phyloP scores from a whole-genome alignment of 2,113 vertebrate genomes.

The Bufo gargarizans region DNA sequence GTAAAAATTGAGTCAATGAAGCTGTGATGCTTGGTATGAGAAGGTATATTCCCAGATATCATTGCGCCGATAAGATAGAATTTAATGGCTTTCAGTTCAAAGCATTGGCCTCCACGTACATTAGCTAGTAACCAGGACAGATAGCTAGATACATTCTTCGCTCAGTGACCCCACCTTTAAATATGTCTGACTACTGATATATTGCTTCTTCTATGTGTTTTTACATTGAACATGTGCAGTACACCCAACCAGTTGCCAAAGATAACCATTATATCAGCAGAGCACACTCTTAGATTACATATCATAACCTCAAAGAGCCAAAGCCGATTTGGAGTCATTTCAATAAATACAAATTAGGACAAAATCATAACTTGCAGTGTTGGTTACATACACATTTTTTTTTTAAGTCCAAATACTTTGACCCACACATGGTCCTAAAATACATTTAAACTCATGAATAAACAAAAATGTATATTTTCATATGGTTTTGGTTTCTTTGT shows the following conservation, averaged over 20 bases:
- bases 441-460: conserved; percentile 31
- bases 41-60: not conserved
- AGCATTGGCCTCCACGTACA: not conserved
- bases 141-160: conserved; percentile 10
- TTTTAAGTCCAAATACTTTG: conserved; percentile 15
- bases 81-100: not conserved
- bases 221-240: conserved; percentile 33
- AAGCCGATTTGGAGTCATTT: conserved; percentile 50
- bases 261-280: conserved; percentile 50
- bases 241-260: conserved; percentile 39
- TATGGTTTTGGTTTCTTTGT: conserved; percentile 39
- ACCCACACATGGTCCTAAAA: conserved; percentile 34
- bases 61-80: not conserved
- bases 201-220: conserved; percentile 28
- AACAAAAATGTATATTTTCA: conserved; percentile 50
- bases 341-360: conserved; percentile 52
- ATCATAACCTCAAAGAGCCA: conserved; percentile 39
- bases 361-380: conserved; percentile 43
- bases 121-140: not conserved
- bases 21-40: not conserved
- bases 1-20: not conserved
- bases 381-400: conserved; percentile 43
- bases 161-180: not conserved
- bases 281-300: conserved; percentile 56
- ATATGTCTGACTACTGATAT: conserved; percentile 24